Base-by-base conservation (phyloP, 2,797 vertebrate species). In the Anabas testudineus region DNA sequence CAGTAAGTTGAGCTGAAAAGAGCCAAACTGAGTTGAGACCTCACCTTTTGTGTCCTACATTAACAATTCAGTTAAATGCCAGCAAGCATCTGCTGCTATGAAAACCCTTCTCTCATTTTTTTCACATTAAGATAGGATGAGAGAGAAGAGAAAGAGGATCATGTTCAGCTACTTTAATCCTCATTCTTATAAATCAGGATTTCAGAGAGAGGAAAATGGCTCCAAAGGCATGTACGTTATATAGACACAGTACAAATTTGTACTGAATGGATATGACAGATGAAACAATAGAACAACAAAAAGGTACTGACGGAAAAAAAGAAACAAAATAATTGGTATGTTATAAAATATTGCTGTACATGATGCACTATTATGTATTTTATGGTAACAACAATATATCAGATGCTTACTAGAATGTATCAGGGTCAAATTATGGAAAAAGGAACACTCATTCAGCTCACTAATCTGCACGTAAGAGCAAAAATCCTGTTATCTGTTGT, bases 41-140 rank as follows among this genome's bases (percentile, higher is more conserved):
- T 81, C 47, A 71, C 75, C 79, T 80, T 88, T 90, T 92, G 87
- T 90, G 88, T 61, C 85, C 81, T 66, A 86, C 85, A 88, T 93
- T 93, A 94, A 92, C 91, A 93, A 92, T 91, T 92, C 92, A 90
- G 93, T 94, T 94, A 92, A 93, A 91, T 83, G 78, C 82, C 83
- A 87, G 76, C 84, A 67, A 92, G 84, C 91, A 92, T 92, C 91
- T 94, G 91, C 93, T 81, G 82, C 87, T 74, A 78, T 67, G 69
- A 76, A 69, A 51, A 61, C 68, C 69, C 78, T 9, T 30, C 41
- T 46, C 16, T 62, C 18, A 7, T 56, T 71, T 7, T 71, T 7
- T 71, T 75, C 66, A 57, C 49, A 42, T 37, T 63, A 37, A 59
- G 56, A 67, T 32, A 36, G 51, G 67, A 43, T 58, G 61, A 68